Conservation (phyloP, 1,140 invertebrate genomes). For the Cryptotermes secundus region DNA sequence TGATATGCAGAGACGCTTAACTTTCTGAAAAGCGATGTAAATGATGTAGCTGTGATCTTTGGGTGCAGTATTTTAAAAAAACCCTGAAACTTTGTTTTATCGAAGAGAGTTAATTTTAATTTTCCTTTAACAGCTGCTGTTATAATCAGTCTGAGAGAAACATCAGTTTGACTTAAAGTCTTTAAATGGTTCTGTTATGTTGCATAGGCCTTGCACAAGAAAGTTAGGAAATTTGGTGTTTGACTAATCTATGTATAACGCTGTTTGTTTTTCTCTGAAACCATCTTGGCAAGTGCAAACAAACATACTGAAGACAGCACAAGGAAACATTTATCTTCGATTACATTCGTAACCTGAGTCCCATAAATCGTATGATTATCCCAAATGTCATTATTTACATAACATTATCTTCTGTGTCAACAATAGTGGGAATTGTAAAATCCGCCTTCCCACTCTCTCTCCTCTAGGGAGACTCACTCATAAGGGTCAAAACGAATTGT, state of each 20-base stretch:
- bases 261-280: slow-evolving; percentile 13
- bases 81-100: too few species aligned
- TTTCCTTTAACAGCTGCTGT: too few species aligned
- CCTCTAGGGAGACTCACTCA: not conserved
- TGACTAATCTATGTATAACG: not conserved
- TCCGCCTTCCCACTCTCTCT: not conserved
- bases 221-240: not conserved
- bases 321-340: not conserved
- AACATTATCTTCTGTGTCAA: slow-evolving; percentile 5
- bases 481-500: not conserved
- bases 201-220: not conserved
- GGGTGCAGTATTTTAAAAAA: too few species aligned
- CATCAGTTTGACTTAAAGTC: not conserved
- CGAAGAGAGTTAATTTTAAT: too few species aligned
- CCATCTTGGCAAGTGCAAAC: not conserved
- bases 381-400: not conserved
- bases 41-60: too few species aligned
- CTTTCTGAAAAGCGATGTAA: too few species aligned
- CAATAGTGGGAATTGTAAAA: not conserved
- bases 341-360: not conserved
- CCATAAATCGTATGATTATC: slow-evolving; percentile 3
- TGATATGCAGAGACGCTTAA: too few species aligned
- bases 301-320: not conserved
- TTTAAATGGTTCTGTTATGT: not conserved
- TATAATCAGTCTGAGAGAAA: too few species aligned